These are phyloP conservation scores for Neoseiulus cucumeris DNA, from an alignment of 1,140 invertebrate species.

Conservation along the genomic window DNA sequence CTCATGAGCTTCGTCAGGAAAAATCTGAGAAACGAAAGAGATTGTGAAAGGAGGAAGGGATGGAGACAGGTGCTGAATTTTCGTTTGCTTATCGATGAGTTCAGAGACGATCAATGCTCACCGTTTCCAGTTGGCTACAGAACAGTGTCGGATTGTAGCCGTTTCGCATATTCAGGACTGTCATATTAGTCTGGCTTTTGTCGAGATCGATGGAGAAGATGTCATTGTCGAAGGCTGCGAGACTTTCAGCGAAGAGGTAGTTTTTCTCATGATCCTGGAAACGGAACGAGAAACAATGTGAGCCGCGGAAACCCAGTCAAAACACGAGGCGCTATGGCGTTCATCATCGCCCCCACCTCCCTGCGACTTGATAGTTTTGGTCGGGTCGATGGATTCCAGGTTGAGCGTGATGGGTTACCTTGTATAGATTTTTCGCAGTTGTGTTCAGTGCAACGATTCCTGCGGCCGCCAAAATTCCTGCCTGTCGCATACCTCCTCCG, in stretches of 20 bases:
- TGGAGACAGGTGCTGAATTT: background rate
- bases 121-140: background rate
- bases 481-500: constrained; percentile 78
- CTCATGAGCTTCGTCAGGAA: background rate
- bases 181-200: background rate
- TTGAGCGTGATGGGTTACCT: background rate
- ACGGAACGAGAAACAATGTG: background rate
- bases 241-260: background rate
- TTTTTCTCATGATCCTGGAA: background rate
- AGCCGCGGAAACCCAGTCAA: no score
- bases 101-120: background rate
- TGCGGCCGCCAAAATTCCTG: constrained; percentile 65
- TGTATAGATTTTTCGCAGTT: constrained; percentile 40
- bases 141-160: background rate
- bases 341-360: no score
- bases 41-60: no score
- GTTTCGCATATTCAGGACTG: background rate
- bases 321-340: no score
- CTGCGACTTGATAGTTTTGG: no score
- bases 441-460: constrained; percentile 59
- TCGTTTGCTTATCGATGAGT: background rate
- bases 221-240: background rate
- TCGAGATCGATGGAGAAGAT: background rate
- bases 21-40: background rate
- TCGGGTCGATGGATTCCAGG: background rate